These are phyloP conservation scores for Turdus rufiventris DNA, from an alignment of 2,113 vertebrate genomes.

Conservation along the genomic window DNA sequence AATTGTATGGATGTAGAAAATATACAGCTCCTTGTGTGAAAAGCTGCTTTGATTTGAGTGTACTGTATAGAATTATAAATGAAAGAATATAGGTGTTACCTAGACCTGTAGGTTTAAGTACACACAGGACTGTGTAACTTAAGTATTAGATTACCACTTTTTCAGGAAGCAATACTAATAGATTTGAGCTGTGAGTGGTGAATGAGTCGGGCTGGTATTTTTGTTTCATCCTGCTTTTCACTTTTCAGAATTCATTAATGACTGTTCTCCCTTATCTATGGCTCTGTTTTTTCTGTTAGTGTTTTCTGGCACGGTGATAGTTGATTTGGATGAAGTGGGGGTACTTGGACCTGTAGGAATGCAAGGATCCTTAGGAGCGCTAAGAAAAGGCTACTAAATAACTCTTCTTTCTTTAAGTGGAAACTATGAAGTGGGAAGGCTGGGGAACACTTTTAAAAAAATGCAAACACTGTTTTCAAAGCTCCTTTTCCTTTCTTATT, in stretches of 20 bases:
- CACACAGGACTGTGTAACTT: constrained; percentile 47
- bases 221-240: constrained; percentile 3
- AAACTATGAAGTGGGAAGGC: fast-evolving
- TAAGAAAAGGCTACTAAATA: neutral
- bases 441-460: neutral
- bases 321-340: neutral
- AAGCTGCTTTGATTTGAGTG: constrained; percentile 23
- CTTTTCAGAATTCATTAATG: neutral
- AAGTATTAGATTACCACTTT: constrained; percentile 62
- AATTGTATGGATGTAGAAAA: constrained; percentile 37
- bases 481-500: neutral
- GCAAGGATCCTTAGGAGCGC: neutral
- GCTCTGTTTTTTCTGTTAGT: neutral
- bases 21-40: neutral
- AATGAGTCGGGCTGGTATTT: neutral
- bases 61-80: constrained; percentile 20
- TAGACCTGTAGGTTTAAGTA: constrained; percentile 58
- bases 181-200: neutral
- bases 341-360: neutral
- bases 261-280: neutral
- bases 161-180: constrained; percentile 48
- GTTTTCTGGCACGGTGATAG: neutral
- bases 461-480: neutral
- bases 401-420: neutral
- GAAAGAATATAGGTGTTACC: constrained; percentile 60